Base-by-base conservation (phyloP, 2,888 invertebrate genomes). In the Rosalia funebris region DNA sequence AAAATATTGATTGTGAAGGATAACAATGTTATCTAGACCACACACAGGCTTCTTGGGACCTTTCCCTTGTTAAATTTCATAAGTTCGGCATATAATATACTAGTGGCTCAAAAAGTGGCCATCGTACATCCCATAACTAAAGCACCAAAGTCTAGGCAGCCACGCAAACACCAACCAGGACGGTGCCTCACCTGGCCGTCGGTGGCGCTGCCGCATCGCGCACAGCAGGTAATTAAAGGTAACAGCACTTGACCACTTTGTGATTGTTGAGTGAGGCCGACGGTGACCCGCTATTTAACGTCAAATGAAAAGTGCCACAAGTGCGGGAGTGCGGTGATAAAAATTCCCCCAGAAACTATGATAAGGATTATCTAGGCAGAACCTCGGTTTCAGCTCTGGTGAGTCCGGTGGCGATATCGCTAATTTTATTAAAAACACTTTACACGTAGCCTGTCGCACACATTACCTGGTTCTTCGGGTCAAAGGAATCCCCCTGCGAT, bases 221-320 rank as follows among this genome's bases (percentile, higher is more conserved):
- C 62, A 58, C 63, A 69, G 64, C 67, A 69, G 68, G 68, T 71
- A 74, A 72, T 73, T 73, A 71, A 69, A 74, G 70, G 73, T 72
- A 74, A 74, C 72, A 73, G 71, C 70, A 71, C 66, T 72, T 71
- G 71, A 70, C 68, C 69, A 71, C 66, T 68, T 71, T 60, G 65
- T 57, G 62, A 63, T 60, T 62, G 66, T 66, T 61, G 65, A 66
- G 70, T 69, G 69, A 46, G 61, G 60, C 65, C 52, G 53, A 61
- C 62, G 65, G 46, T 62, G 65, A 60, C 60, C 57, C 16, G 48
- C 32, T 42, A 36, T 25, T 54, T 47, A 17, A 58, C 54, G 41
- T 54, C 50, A 36, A 16, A 41, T 12, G 34, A 37, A 34, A 37
- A 50, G 39, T 50, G 50, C 39, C 60, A 57, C 57, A 57, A 62